Evolutionary conservation across 2,113 vertebrate genomes (phyloP), one percentile per base, ranked within the genome.

Genomic region (Talpa occidentalis): DNA sequence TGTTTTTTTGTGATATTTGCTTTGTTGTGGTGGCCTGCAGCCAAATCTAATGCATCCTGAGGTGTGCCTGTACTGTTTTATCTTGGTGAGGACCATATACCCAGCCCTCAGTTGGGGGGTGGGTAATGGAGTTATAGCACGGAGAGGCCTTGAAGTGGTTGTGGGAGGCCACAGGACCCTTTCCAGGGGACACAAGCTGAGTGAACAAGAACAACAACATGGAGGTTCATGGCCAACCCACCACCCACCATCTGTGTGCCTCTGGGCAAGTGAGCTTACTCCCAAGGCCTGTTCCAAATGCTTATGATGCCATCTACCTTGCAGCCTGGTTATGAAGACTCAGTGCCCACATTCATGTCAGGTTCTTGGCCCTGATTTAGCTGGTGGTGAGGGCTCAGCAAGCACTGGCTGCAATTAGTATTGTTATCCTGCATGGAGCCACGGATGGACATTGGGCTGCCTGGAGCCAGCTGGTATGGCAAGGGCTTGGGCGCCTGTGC

Each of bases 51-150:
- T 9, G 11, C 17, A 30, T 62, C 8, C 60, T 16, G 11, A 62
- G 60, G 9, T 56, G 54, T 12, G 60, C 60, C 28, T 62, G 60
- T 10, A 9, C 28, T 44, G 19, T 67, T 82, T 76, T 30, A 16
- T 62, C 22, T 85, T 40, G 1, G 32, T 9, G 10, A n/a, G 19
- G 35, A 22, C 32, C 32, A 16, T 32, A 16, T 12, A 5, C 3
- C 15, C 32, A 1, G 6, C 44, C 42, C 30, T 30, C 10, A 16
- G 10, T 32, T 30, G 2, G 16, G 2, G 16, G 26, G 0, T 19
- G 17, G 52, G 54, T 22, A 56, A 56, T 56, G 0, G 40, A 16
- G 49, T n/a, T 44, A 21, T 59, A 17, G 47, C 47, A 10, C 37
- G n/a, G n/a, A 49, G 54, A 12, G 14, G 28, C 35, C 47, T 42